phyloP scores from a whole-genome alignment of 30 jellyfish, hydroid and myxozoan species.

The Chrysaora quinquecirrha region DNA sequence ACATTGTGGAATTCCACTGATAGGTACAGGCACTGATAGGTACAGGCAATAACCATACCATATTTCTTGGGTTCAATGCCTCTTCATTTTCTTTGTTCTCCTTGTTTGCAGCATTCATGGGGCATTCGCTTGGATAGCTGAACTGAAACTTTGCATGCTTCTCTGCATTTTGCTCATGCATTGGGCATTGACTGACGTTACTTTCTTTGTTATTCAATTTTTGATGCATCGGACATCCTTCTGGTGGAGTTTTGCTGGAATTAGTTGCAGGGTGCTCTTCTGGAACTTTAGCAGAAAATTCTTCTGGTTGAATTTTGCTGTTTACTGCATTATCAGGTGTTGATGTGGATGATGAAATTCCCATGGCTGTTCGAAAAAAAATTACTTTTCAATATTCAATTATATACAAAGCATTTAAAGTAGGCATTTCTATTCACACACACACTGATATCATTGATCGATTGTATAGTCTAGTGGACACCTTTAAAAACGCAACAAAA shows the following conservation, averaged over 20 bases:
- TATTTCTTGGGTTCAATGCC: slow-evolving; percentile 68
- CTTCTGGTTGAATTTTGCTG: not conserved
- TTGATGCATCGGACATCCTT: slow-evolving; percentile 82
- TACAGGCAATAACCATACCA: slow-evolving; percentile 72
- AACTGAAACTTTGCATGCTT: not conserved
- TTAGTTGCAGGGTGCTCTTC: not conserved
- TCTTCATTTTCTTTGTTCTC: slow-evolving; percentile 29
- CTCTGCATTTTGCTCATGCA: slow-evolving; percentile 46
- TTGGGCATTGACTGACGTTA: slow-evolving; percentile 62
- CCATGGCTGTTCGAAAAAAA: slow-evolving; percentile 5
- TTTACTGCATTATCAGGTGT: slow-evolving; percentile 10
- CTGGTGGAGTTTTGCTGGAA: slow-evolving; percentile 28
- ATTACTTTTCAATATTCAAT: no score
- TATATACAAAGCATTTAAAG: no score
- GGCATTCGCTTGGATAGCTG: slow-evolving; percentile 61
- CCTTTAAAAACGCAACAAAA: no score
- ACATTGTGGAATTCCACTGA: no score
- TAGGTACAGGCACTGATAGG: no score
- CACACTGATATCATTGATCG: no score
- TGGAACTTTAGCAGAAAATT: not conserved
- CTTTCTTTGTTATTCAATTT: not conserved
- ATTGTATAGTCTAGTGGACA: no score
- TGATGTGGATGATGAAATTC: slow-evolving; percentile 26
- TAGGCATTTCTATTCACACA: no score
- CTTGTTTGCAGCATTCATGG: slow-evolving; percentile 57